Evolutionary conservation across 2,888 invertebrate genomes (phyloP).

Genomic region (Penaeus monodon): DNA sequence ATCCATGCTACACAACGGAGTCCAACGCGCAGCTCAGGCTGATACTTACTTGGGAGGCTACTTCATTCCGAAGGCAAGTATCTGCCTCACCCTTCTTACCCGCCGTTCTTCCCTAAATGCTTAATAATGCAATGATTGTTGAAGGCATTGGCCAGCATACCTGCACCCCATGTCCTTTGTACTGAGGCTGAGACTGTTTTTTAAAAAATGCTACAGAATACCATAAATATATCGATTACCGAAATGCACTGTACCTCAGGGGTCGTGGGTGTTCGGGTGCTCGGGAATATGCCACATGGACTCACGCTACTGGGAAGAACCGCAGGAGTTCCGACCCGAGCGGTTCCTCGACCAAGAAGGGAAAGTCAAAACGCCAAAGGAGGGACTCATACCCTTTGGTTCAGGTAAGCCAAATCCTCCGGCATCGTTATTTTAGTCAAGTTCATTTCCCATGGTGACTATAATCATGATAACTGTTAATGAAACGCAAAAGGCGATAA

Average conservation of each 20-base stretch:
- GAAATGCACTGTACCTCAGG: slow-evolving; percentile 5
- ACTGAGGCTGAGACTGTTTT: too few relatives aligned
- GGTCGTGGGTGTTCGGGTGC: neutral
- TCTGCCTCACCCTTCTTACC: too few relatives aligned
- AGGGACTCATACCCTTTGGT: slow-evolving; percentile 41
- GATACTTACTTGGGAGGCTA: neutral
- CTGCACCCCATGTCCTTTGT: too few relatives aligned
- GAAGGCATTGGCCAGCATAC: too few relatives aligned
- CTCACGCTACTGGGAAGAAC: slow-evolving; percentile 33
- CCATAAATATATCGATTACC: too few relatives aligned
- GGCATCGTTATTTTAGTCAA: too few relatives aligned
- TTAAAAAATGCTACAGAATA: too few relatives aligned
- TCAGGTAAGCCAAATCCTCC: slow-evolving; percentile 11
- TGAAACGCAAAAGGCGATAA: too few relatives aligned
- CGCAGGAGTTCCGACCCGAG: slow-evolving; percentile 45
- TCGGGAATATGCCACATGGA: slow-evolving; percentile 26
- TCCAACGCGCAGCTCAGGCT: neutral
- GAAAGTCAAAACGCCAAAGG: slow-evolving; percentile 31
- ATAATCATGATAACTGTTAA: too few relatives aligned
- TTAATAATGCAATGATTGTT: too few relatives aligned
- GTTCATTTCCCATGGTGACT: too few relatives aligned
- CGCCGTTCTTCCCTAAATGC: neutral
- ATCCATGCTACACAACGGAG: neutral
- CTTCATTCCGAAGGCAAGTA: neutral
- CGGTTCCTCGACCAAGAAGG: slow-evolving; percentile 44